These are phyloP conservation scores for Melolontha melolontha DNA, from an alignment of 2,888 invertebrate genomes.

Conservation along the genomic window DNA sequence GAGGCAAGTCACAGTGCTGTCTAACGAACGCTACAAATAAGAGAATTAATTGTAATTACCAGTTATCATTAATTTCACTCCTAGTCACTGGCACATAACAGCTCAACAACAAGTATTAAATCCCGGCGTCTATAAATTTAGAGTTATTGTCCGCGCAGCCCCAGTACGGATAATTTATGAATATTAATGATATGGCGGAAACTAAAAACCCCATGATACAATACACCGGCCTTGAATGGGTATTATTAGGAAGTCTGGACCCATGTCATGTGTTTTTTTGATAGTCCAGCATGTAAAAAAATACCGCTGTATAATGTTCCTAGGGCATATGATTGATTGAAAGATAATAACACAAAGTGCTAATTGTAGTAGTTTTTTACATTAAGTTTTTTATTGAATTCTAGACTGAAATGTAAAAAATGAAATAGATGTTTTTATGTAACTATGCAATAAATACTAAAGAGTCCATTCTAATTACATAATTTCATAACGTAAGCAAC, in stretches of 20 bases:
- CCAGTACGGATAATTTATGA: conserved; percentile 58
- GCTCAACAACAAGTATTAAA: conserved; percentile 46
- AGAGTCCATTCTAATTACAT: too few species aligned
- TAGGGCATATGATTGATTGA: too few species aligned
- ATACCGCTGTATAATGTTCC: too few species aligned
- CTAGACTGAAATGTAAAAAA: too few species aligned
- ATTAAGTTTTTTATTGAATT: too few species aligned
- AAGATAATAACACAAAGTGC: too few species aligned
- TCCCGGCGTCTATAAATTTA: conserved; percentile 58
- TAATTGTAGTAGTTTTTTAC: too few species aligned
- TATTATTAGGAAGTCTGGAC: conserved; percentile 46
- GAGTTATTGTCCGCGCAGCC: conserved; percentile 62
- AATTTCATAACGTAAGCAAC: too few species aligned
- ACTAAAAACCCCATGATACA: conserved; percentile 46
- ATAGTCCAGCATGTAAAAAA: too few species aligned
- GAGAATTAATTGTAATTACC: conserved; percentile 43
- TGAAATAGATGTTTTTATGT: too few species aligned
- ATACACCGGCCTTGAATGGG: conserved; percentile 46
- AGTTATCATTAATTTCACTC: conserved; percentile 43
- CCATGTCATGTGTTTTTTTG: conserved; percentile 44
- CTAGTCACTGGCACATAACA: conserved; percentile 45
- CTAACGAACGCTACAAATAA: conserved; percentile 41
- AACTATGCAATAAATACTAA: too few species aligned
- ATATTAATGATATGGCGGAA: conserved; percentile 54
- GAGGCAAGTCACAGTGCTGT: conserved; percentile 9